phyloP scores from a whole-genome alignment of 53 echinoderm and acorn worm species.

The Temnopleurus reevesii region DNA sequence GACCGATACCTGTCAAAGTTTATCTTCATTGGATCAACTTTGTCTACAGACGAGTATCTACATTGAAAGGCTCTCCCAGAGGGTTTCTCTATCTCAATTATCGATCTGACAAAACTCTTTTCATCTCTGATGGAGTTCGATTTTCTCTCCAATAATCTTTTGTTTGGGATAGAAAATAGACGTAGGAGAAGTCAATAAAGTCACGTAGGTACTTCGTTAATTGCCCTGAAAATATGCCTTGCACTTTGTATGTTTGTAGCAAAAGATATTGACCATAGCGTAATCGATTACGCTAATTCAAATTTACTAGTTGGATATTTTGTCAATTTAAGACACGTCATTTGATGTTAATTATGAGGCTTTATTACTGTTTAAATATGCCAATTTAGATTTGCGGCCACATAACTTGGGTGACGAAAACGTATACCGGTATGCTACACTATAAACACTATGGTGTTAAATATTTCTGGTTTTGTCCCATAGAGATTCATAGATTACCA shows the following conservation, averaged over 20 bases:
- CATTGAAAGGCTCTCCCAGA: background rate
- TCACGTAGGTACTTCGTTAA: background rate
- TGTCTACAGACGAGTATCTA: background rate
- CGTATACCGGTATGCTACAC: too few relatives aligned
- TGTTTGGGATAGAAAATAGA: background rate
- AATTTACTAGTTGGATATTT: too few relatives aligned
- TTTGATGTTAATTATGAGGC: too few relatives aligned
- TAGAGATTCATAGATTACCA: too few relatives aligned
- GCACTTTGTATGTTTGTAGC: background rate
- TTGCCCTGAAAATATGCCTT: background rate
- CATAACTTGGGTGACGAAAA: too few relatives aligned
- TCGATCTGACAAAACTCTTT: background rate
- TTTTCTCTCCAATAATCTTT: background rate
- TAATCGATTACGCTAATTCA: background rate
- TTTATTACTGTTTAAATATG: too few relatives aligned
- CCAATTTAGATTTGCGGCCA: too few relatives aligned
- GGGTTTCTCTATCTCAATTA: background rate
- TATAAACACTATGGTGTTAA: too few relatives aligned
- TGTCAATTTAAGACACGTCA: too few relatives aligned
- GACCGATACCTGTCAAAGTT: constrained; percentile 15
- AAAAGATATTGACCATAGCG: background rate
- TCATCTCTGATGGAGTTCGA: background rate
- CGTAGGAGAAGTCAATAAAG: background rate
- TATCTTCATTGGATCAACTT: constrained; percentile 17
- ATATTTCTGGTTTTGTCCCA: too few relatives aligned